Percentiles rank a stretch among this genome's conserved stretches.
phyloP scores from a whole-genome alignment of 2,888 invertebrate genomes.

The Auanema sp. region DNA sequence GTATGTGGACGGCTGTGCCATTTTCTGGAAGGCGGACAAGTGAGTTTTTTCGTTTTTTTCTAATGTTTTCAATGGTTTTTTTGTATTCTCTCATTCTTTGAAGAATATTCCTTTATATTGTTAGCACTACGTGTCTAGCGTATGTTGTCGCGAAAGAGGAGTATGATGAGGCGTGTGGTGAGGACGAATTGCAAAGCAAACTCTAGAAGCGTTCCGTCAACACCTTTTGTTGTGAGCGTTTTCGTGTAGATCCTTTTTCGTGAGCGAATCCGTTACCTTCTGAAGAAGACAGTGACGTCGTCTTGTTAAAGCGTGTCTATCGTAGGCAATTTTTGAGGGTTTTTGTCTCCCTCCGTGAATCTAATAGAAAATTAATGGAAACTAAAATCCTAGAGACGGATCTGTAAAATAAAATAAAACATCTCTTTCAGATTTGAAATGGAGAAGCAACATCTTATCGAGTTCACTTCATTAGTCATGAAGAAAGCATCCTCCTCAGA shows the following conservation, averaged over 20 bases:
- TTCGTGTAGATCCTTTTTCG: too few relatives aligned
- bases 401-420: background rate
- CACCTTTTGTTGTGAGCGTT: too few relatives aligned
- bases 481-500: slow-evolving; percentile 96
- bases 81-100: background rate
- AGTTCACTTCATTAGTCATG: slow-evolving; percentile 93
- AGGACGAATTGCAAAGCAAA: too few relatives aligned
- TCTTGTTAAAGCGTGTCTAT: too few relatives aligned
- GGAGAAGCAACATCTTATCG: slow-evolving; percentile 92
- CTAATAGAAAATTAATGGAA: too few relatives aligned
- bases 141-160: slow-evolving; percentile 92
- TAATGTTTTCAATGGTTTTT: background rate
- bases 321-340: too few relatives aligned
- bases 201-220: too few relatives aligned
- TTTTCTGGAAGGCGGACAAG: slow-evolving; percentile 78
- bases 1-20: slow-evolving; percentile 98
- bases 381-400: too few relatives aligned
- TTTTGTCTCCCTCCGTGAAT: background rate
- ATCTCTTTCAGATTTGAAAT: slow-evolving; percentile 78
- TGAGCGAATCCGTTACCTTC: too few relatives aligned
- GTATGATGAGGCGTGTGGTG: slow-evolving; percentile 71
- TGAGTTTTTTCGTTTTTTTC: slow-evolving; percentile 47
- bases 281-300: too few relatives aligned
- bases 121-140: slow-evolving; percentile 69
- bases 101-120: slow-evolving; percentile 8